These are phyloP conservation scores for Perizoma affinitatum DNA, from an alignment of 2,888 invertebrate genomes.

Conservation along the genomic window DNA sequence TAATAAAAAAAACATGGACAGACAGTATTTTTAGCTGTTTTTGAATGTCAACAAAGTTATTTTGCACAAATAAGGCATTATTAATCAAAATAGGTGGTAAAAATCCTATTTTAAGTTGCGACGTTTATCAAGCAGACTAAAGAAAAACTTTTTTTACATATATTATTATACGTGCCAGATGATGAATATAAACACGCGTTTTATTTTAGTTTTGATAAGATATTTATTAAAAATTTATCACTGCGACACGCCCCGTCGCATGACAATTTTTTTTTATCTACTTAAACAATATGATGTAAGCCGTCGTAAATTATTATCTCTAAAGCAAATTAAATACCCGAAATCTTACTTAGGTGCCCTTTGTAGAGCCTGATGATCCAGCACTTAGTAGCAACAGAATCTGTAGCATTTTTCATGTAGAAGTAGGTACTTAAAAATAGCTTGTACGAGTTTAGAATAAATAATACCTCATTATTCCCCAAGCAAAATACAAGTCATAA, in stretches of 20 bases:
- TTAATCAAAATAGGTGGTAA: too few species aligned
- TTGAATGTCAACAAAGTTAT: too few species aligned
- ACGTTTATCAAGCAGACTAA: background rate
- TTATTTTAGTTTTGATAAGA: conserved; percentile 2
- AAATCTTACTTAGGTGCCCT: background rate
- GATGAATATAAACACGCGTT: conserved; percentile 7
- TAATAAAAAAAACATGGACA: too few species aligned
- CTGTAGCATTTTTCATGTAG: too few species aligned
- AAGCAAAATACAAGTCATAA: background rate
- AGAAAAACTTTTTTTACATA: background rate
- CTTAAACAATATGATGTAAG: background rate
- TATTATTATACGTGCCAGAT: background rate
- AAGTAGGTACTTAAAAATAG: background rate
- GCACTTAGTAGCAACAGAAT: too few species aligned
- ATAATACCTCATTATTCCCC: background rate
- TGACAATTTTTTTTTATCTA: background rate
- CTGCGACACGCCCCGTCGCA: background rate
- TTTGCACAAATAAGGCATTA: background rate
- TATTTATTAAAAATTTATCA: background rate
- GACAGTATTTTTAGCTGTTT: too few species aligned
- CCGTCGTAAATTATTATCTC: background rate
- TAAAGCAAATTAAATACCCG: background rate
- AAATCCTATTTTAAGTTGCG: too few species aligned
- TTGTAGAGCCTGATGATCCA: too few species aligned
- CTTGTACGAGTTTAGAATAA: background rate